Evolutionary conservation across 2,888 invertebrate genomes (phyloP), one percentile per base, ranked within the genome.

Genomic region (Cremastinae sp.): DNA sequence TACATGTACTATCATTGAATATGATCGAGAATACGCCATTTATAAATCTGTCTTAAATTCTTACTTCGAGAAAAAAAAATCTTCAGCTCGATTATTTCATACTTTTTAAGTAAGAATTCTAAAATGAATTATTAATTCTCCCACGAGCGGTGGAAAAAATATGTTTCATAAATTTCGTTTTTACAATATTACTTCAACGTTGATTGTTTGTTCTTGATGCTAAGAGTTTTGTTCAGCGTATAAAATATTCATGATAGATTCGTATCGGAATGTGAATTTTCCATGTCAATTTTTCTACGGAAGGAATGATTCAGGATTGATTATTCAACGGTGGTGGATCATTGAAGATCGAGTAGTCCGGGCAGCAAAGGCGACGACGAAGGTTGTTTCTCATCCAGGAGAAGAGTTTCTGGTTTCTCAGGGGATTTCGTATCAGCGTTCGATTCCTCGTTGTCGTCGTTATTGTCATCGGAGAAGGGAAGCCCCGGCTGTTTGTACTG

Each of bases 401-500:
- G 81, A 12, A 83, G 69, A 49, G 79, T 81, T 45, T 84, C 81
- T 59, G 83, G 81, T 3, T 22, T 59, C 4, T 78, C 74, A 3
- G 62, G 74, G 10, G 59, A 39, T 61, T 82, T 83, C 2, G 80
- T 80, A 12, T 81, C 65, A n/a, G 51, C 53, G 0, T 49, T 53
- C 14, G 37, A 51, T 69, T 83, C 78, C 20, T 80, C 85, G 0
- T 83, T 84, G n/a, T 88, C 85, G 14, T 79, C 69, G 10, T 84
- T 68, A 5, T 80, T 74, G 7, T 80, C 74, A 53, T 87, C 85
- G 3, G 86, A 79, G n/a, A 62, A 51, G 10, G 78, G 77, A 8
- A 73, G 75, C 4, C 86, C 86, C 0, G 93, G 93, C 1, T 93
- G 94, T 89, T 96, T 95, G 85, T 97, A 98, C 82, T 97, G 96